phyloP scores from a whole-genome alignment of 2,797 vertebrate species.

The Lutjanus campechanus region DNA sequence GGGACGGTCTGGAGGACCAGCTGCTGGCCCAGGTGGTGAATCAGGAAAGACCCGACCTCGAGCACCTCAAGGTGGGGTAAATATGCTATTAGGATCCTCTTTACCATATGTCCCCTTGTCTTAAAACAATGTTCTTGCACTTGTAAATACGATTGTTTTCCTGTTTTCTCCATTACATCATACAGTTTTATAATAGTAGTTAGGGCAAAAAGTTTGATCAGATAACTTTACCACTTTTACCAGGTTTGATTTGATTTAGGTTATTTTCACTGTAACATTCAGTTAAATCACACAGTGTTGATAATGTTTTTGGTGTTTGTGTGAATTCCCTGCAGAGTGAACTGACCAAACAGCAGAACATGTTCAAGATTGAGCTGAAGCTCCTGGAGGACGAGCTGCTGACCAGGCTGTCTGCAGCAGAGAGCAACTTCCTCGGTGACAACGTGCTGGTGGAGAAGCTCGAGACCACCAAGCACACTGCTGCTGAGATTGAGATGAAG shows the following conservation, averaged over 20 bases:
- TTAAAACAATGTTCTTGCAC: not conserved
- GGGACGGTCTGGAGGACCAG: constrained; percentile 85
- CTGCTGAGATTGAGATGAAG: constrained; percentile 88
- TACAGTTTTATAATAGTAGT: not conserved
- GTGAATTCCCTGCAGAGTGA: constrained; percentile 75
- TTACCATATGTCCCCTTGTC: not conserved
- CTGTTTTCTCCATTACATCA: not conserved
- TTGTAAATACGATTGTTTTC: not conserved
- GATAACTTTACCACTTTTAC: not conserved
- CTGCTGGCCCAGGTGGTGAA: constrained; percentile 86
- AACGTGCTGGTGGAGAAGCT: constrained; percentile 87
- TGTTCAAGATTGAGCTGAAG: constrained; percentile 91
- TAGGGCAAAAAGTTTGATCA: too few species aligned
- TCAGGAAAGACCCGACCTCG: constrained; percentile 84
- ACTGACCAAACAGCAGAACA: constrained; percentile 89
- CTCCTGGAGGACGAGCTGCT: constrained; percentile 88
- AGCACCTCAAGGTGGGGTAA: constrained; percentile 81
- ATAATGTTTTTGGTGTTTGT: not conserved
- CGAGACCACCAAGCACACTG: constrained; percentile 88
- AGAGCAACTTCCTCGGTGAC: constrained; percentile 87
- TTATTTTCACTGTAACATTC: not conserved
- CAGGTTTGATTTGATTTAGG: not conserved
- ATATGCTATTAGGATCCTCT: not conserved
- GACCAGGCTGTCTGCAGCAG: constrained; percentile 83
- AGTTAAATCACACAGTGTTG: not conserved